Evolutionary conservation across 1,140 invertebrate genomes (phyloP).

Genomic region (Micrasema longulum): DNA sequence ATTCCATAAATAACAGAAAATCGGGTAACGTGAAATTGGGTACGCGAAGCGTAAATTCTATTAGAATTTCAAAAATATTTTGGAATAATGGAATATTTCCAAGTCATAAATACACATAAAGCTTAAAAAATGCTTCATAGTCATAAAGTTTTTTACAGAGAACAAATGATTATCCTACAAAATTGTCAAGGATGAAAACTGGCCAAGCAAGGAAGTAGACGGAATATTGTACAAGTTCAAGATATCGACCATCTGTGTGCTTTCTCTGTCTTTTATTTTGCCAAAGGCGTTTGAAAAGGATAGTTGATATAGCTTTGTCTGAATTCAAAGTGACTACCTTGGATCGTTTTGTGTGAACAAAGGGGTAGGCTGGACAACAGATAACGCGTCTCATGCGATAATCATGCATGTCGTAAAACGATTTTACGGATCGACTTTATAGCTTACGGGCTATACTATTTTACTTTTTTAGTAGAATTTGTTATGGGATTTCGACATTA

Average conservation of each 20-base stretch:
- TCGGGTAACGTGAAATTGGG: slow-evolving; percentile 7
- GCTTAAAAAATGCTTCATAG: slow-evolving; percentile 50
- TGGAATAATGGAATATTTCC: slow-evolving; percentile 45
- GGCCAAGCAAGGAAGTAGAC: background rate
- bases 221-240: slow-evolving; percentile 7
- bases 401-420: slow-evolving; percentile 38
- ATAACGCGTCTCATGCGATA: slow-evolving; percentile 35
- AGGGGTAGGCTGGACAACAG: slow-evolving; percentile 32
- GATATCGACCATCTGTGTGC: background rate
- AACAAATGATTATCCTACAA: slow-evolving; percentile 52
- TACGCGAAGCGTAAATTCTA: slow-evolving; percentile 43
- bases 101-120: slow-evolving; percentile 47
- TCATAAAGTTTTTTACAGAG: slow-evolving; percentile 50
- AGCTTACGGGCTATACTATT: slow-evolving; percentile 6
- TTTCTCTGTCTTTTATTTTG: background rate
- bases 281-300: slow-evolving; percentile 10
- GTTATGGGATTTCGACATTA: slow-evolving; percentile 5
- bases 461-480: slow-evolving; percentile 7
- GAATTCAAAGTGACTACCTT: slow-evolving; percentile 5
- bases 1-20: slow-evolving; percentile 20
- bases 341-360: background rate
- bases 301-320: background rate
- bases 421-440: slow-evolving; percentile 41
- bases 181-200: slow-evolving; percentile 35
- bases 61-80: slow-evolving; percentile 17